Percentiles rank a stretch among this genome's conserved stretches.
These are phyloP conservation scores for Myathropa florea DNA, from an alignment of 2,888 invertebrate species.

Conservation along the genomic window DNA sequence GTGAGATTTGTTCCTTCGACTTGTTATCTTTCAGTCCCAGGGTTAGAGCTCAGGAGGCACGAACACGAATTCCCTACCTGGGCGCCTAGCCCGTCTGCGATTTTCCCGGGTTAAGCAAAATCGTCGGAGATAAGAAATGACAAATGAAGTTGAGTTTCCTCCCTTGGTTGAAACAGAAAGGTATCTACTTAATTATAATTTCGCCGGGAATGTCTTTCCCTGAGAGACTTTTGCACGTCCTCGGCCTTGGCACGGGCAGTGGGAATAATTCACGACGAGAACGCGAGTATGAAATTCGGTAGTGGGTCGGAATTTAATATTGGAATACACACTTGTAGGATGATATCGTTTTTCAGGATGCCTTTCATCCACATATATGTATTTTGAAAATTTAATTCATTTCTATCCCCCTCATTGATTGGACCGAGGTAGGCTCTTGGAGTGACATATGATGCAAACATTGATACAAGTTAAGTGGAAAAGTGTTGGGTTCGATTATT, in stretches of 20 bases:
- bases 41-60: not conserved
- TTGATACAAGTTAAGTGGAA: not conserved
- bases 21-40: slow-evolving; percentile 28
- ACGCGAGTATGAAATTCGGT: not conserved
- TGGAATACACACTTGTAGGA: not conserved
- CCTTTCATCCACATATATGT: no score
- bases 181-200: not conserved
- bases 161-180: not conserved
- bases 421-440: no score
- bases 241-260: not conserved
- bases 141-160: slow-evolving; percentile 42
- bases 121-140: slow-evolving; percentile 48
- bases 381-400: not conserved
- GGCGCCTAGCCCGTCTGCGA: not conserved
- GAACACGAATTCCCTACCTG: not conserved
- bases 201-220: not conserved
- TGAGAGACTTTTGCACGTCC: not conserved
- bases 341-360: not conserved
- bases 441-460: not conserved
- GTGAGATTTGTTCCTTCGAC: slow-evolving; percentile 35
- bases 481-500: not conserved
- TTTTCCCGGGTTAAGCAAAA: slow-evolving; percentile 15
- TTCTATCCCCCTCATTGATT: not conserved
- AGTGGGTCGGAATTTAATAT: not conserved
- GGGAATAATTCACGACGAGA: not conserved